These are phyloP conservation scores for Danionella dracula DNA, from an alignment of 2,797 vertebrate genomes.

Conservation along the genomic window DNA sequence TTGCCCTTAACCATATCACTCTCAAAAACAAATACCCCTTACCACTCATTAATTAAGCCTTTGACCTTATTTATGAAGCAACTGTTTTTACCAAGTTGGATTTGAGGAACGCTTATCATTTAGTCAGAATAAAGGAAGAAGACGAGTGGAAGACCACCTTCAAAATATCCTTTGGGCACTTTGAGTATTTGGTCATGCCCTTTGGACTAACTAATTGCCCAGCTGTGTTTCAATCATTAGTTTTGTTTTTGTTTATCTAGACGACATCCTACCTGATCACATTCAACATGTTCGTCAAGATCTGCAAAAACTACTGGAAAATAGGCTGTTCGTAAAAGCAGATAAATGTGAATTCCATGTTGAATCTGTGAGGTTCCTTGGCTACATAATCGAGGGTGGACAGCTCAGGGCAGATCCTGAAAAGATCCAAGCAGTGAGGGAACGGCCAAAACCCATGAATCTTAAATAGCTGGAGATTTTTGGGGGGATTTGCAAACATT, in stretches of 20 bases:
- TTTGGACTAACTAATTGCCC: not conserved
- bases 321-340: not conserved
- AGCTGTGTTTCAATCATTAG: not conserved
- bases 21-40: not conserved
- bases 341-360: not conserved
- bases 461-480: not conserved
- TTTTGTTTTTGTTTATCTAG: not conserved
- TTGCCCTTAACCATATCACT: too few relatives aligned
- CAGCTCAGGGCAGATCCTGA: not conserved
- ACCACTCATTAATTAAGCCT: not conserved
- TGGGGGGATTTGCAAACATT: not conserved
- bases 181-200: not conserved
- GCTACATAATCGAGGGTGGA: not conserved
- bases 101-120: not conserved
- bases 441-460: not conserved
- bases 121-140: not conserved
- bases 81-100: too few relatives aligned
- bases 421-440: not conserved
- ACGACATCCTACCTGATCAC: not conserved
- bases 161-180: not conserved
- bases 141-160: too few relatives aligned
- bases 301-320: not conserved
- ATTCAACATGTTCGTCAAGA: not conserved
- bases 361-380: not conserved
- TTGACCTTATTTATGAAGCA: not conserved